Percentiles rank a stretch among this genome's conserved stretches.
These are phyloP conservation scores for Antheraea pernyi DNA, from an alignment of 1,140 invertebrate species.

Conservation along the genomic window DNA sequence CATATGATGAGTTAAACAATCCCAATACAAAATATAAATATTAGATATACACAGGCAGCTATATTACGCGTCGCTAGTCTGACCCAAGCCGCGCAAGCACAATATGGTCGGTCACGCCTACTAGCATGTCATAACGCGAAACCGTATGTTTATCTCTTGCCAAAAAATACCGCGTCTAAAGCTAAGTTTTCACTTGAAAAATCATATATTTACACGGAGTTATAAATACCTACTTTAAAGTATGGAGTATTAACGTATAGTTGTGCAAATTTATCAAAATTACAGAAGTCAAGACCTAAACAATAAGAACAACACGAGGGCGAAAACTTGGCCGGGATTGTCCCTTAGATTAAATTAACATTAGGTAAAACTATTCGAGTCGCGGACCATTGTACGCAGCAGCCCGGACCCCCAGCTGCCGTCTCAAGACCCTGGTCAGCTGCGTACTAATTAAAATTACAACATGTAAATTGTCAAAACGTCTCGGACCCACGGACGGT, in stretches of 20 bases:
- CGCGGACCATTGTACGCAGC: constrained; percentile 45
- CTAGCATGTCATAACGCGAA: too few relatives aligned
- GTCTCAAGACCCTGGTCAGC: constrained; percentile 37
- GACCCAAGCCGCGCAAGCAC: too few relatives aligned
- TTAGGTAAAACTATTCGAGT: constrained; percentile 61
- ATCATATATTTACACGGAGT: not conserved
- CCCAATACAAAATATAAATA: too few relatives aligned
- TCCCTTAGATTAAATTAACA: constrained; percentile 73
- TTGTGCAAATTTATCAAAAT: not conserved
- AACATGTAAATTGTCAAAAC: constrained; percentile 64
- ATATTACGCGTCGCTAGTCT: too few relatives aligned
- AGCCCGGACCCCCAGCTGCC: constrained; percentile 17
- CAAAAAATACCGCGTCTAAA: too few relatives aligned
- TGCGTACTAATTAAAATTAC: constrained; percentile 71
- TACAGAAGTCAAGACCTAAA: not conserved
- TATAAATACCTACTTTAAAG: not conserved
- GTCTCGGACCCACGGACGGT: constrained; percentile 38
- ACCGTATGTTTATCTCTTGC: too few relatives aligned
- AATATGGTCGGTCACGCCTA: too few relatives aligned
- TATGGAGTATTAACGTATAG: not conserved
- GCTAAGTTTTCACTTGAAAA: too few relatives aligned
- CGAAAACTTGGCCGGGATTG: constrained; percentile 36
- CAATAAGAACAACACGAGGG: constrained; percentile 3
- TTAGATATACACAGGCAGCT: too few relatives aligned
- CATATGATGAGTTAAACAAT: too few relatives aligned